Evolutionary conservation across 2,113 vertebrate genomes (phyloP), one percentile per base, ranked within the genome.

Genomic region (Cygnus atratus): DNA sequence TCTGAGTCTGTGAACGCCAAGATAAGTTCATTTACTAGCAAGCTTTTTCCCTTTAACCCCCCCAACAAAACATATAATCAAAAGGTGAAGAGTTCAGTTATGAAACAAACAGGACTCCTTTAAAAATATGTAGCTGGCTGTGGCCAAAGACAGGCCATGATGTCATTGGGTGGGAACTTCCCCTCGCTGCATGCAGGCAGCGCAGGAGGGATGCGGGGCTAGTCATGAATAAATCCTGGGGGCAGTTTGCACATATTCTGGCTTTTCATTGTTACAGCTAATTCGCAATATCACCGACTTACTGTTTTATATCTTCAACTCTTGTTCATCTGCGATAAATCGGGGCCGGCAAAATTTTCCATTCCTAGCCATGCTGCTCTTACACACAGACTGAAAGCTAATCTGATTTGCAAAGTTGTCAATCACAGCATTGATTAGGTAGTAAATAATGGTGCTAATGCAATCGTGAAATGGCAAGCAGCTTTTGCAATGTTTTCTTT

Each of bases 101-200:
- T 39, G 93, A 92, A 95, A 96, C 95, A 96, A 97, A 97, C 93
- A 95, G 74, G 66, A 91, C 88, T 84, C 90, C 93, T 95, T 96
- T 84, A 95, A 93, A 97, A 95, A 93, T 68, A 84, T 79, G 81
- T 65, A 62, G 84, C 87, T 89, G 84, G 81, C 90, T 62, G 62
- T 58, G 73, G 95, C 93, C 95, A 94, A 92, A 97, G 94, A 95
- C 93, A 95, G 92, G 93, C 93, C 67, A 93, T 97, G 96, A 96
- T 96, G 96, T 97, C 89, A 97, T 87, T 95, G 96, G 96, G 96
- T 96, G 96, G 95, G 95, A 96, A 96, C 96, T 97, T 97, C 96
- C 96, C 84, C 70, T 96, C 66, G 13, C 95, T 93, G 93, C 73
- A 83, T 17, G 39, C 0, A 0, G 89, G 75, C 67, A 91, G 86